Conservation (phyloP, 2,888 invertebrate species). For the Syrphus vitripennis region DNA sequence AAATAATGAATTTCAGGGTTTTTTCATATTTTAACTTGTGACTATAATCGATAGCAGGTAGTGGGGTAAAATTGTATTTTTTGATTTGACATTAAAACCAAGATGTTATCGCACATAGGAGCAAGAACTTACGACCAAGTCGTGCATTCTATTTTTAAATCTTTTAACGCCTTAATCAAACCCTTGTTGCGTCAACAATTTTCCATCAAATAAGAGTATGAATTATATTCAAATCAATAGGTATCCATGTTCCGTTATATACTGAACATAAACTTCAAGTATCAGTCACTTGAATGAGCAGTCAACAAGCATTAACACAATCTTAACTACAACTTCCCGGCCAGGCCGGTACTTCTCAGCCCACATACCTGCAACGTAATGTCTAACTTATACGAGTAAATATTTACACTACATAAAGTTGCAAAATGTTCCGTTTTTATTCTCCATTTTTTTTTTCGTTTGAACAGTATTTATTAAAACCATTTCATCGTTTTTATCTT, state of each 20-base stretch:
- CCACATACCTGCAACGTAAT: neutral
- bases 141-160: too few species aligned
- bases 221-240: neutral
- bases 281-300: neutral
- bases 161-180: too few species aligned
- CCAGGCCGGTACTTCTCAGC: neutral
- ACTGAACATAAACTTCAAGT: neutral
- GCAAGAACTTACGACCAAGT: too few species aligned
- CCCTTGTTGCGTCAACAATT: too few species aligned
- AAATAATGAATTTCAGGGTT: too few species aligned
- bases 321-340: neutral
- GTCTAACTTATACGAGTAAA: too few species aligned
- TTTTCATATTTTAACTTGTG: too few species aligned
- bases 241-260: neutral
- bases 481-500: constrained; percentile 10
- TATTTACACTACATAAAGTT: neutral
- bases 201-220: neutral
- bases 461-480: constrained; percentile 22
- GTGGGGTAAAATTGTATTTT: too few species aligned
- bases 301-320: neutral
- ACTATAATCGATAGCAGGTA: too few species aligned
- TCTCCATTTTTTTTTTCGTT: neutral
- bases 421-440: neutral
- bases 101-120: too few species aligned
- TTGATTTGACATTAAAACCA: too few species aligned